Conservation (phyloP, 2,113 vertebrate species). For the Salvelinus namaycush region DNA sequence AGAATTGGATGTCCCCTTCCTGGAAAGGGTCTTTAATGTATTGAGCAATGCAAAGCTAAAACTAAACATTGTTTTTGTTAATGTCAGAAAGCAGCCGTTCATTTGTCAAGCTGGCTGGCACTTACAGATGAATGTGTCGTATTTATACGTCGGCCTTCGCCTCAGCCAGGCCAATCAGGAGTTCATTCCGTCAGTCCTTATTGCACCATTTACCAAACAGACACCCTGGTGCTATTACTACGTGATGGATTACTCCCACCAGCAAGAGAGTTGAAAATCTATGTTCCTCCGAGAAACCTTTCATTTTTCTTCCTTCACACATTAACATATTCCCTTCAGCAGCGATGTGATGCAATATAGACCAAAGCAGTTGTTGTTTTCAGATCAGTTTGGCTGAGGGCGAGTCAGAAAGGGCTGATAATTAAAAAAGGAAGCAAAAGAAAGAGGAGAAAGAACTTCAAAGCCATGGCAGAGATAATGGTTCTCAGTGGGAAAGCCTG, state of each 20-base stretch:
- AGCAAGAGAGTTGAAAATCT: slow-evolving; percentile 41
- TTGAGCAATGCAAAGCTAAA: not conserved
- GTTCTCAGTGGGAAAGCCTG: too few species aligned
- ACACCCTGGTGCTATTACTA: not conserved
- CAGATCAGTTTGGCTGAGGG: slow-evolving; percentile 38
- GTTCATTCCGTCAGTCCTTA: too few species aligned
- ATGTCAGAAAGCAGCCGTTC: slow-evolving; percentile 26
- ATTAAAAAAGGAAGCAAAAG: slow-evolving; percentile 35
- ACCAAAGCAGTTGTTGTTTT: slow-evolving; percentile 43
- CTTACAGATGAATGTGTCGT: not conserved
- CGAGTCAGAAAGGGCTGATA: slow-evolving; percentile 36
- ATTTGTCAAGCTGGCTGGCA: slow-evolving; percentile 16
- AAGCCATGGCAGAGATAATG: slow-evolving; percentile 3
- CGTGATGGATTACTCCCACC: slow-evolving; percentile 44
- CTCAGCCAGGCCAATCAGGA: not conserved
- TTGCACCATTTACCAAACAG: too few species aligned
- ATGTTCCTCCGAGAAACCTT: slow-evolving; percentile 38
- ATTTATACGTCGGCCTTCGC: slow-evolving; percentile 14
- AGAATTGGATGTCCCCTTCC: not conserved
- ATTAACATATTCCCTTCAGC: slow-evolving; percentile 54
- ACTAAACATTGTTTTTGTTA: slow-evolving; percentile 33
- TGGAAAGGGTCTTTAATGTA: not conserved
- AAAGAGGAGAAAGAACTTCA: slow-evolving; percentile 17
- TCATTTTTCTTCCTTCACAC: slow-evolving; percentile 24
- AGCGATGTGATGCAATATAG: slow-evolving; percentile 7